Percentiles rank a stretch among this genome's conserved stretches.
Conservation (phyloP, 2,888 invertebrate species). For the Muschampia staudingeri region DNA sequence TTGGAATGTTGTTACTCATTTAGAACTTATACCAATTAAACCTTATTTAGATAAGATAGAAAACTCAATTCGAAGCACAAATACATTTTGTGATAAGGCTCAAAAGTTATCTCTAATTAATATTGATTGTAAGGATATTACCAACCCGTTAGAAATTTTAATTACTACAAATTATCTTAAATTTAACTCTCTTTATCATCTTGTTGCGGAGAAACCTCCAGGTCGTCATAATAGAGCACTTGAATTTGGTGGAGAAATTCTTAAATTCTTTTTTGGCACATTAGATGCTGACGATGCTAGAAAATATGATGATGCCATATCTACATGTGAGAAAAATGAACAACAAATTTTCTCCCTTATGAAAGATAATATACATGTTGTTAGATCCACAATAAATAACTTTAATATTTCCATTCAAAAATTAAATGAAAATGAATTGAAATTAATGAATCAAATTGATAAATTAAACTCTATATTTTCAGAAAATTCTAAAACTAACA, state of each 20-base stretch:
- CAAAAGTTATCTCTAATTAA: too few relatives aligned
- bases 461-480: conserved; percentile 49
- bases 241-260: conserved; percentile 61
- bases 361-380: conserved; percentile 60
- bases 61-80: neutral
- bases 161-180: conserved; percentile 36
- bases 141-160: conserved; percentile 48
- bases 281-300: conserved; percentile 66
- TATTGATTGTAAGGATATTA: too few relatives aligned
- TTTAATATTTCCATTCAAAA: conserved; percentile 58
- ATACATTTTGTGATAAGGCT: neutral
- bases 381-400: conserved; percentile 62
- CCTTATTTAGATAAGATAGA: conserved; percentile 21
- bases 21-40: conserved; percentile 1
- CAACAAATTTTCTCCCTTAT: conserved; percentile 56
- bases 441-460: conserved; percentile 56
- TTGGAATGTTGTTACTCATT: conserved; percentile 27
- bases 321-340: conserved; percentile 56
- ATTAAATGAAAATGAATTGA: conserved; percentile 61
- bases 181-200: conserved; percentile 46
- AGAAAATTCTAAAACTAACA: conserved; percentile 46
- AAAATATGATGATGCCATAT: conserved; percentile 66
- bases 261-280: conserved; percentile 64
- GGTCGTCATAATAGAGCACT: conserved; percentile 49
- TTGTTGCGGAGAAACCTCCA: conserved; percentile 20